These are phyloP conservation scores for Jordanella pulchra DNA, from an alignment of 2,797 vertebrate species.

Conservation along the genomic window DNA sequence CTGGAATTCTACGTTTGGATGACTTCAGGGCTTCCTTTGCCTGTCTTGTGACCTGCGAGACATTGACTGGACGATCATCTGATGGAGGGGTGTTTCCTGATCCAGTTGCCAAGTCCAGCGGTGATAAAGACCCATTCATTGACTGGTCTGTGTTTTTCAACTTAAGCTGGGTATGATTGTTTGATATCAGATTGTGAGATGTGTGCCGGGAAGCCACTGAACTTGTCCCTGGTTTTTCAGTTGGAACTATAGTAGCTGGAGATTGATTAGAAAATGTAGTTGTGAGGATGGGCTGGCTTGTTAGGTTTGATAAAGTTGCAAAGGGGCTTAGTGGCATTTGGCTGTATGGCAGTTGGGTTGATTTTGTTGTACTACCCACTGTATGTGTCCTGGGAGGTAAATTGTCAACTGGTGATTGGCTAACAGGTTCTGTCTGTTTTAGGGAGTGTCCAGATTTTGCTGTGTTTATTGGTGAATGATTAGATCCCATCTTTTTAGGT, in stretches of 20 bases:
- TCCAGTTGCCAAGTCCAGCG: constrained; percentile 18
- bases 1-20: constrained; percentile 55
- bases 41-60: constrained; percentile 51
- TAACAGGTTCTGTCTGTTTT: background rate
- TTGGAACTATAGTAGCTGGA: constrained; percentile 2
- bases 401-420: constrained; percentile 10
- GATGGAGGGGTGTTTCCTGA: constrained; percentile 12
- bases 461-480: constrained; percentile 3
- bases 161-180: constrained; percentile 12
- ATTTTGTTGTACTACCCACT: background rate
- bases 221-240: constrained; percentile 2
- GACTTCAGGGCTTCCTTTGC: constrained; percentile 69
- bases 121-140: constrained; percentile 11
- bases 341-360: constrained; percentile 6
- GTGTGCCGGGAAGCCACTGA: constrained; percentile 6
- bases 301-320: background rate
- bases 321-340: constrained; percentile 22
- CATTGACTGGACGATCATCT: constrained; percentile 34
- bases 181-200: constrained; percentile 12
- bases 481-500: constrained; percentile 2
- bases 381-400: background rate
- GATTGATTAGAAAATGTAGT: constrained; percentile 16
- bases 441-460: constrained; percentile 5
- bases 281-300: constrained; percentile 12
- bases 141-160: constrained; percentile 15